phyloP scores from a whole-genome alignment of 2,113 vertebrate genomes.

The Neogale vison region DNA sequence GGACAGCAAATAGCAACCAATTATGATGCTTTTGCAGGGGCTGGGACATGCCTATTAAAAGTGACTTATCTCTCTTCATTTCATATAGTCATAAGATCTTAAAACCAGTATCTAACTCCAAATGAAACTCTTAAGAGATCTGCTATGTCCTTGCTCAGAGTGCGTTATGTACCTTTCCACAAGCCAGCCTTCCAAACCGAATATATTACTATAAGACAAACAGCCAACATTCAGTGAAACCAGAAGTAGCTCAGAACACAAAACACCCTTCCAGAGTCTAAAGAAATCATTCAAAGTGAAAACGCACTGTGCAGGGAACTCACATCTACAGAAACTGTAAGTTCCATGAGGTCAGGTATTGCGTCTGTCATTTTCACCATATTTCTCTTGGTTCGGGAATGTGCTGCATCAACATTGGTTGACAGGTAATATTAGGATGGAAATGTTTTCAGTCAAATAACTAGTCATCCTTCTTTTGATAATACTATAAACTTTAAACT shows the following conservation, averaged over 20 bases:
- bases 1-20: conserved; percentile 22
- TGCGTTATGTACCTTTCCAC: neutral
- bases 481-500: neutral
- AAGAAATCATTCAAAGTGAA: neutral
- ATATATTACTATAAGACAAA: neutral
- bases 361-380: neutral
- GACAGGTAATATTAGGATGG: neutral
- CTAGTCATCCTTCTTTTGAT: neutral
- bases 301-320: neutral
- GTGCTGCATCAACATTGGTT: neutral
- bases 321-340: neutral
- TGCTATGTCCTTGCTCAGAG: neutral
- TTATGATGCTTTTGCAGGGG: neutral
- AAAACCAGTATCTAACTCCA: neutral
- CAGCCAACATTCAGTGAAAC: neutral
- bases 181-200: neutral
- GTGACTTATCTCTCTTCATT: conserved; percentile 39
- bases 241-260: neutral
- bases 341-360: neutral
- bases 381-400: neutral
- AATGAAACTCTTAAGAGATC: neutral
- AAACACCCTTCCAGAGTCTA: neutral
- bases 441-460: neutral
- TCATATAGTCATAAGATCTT: neutral
- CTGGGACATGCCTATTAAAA: neutral